Evolutionary conservation across 2,888 invertebrate species (phyloP), one percentile per base, ranked within the genome.

Genomic region (Epicampocera succincta): DNA sequence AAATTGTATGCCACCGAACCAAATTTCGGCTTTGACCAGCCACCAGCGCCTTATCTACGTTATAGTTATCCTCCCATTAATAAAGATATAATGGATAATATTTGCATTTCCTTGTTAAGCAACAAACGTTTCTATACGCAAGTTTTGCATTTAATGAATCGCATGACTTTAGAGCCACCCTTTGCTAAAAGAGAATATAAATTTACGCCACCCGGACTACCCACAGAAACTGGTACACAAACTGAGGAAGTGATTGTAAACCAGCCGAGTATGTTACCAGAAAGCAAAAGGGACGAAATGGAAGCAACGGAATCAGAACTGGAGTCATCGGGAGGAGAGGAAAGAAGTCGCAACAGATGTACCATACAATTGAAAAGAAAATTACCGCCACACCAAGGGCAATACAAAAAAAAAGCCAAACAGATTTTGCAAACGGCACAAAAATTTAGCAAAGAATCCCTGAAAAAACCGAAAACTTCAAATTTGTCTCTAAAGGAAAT

Each of bases 81-180:
- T 68, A 92, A 93, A 46, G 92, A 93, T 69, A 95, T 95, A 52
- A 92, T 96, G 52, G 92, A 95, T 71, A 96, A 96, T 87, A 97
- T 98, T 80, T 93, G 95, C 4, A 93, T 95, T 89, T 93, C 95
- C 29, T 90, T 98, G 74, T 93, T 95, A 72, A 93, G 93, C 15
- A 94, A 96, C 85, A 95, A 95, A 69, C 94, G 94, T 86, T 96
- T 98, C 90, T 98, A 98, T 88, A 94, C 93, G 0, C 94, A 96
- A 93, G 94, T 95, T 11, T 88, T 98, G 58, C 98, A 98, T 91
- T 92, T 98, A 68, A 98, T 98, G 98, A 98, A 98, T 89, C 96
- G 95, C 91, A 97, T 98, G 97, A 96, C 95, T 89, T 91, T 98
- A 61, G 95, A 96, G 17, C 93, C 95, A 52, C 98, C 98, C 0